Evolutionary conservation across 2,888 invertebrate species (phyloP).

Genomic region (Cylindroiulus punctatus): DNA sequence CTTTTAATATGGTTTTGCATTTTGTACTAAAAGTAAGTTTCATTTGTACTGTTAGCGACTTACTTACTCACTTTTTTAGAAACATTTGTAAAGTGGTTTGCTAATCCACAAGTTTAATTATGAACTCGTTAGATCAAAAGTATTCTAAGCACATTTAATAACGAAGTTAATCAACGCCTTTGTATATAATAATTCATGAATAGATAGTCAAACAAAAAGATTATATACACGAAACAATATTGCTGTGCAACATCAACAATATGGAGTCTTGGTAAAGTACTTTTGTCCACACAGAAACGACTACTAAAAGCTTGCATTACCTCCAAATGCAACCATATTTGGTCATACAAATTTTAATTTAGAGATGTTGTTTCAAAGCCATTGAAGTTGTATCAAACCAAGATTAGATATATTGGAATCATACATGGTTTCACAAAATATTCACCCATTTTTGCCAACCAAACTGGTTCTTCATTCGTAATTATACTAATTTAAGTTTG

Average conservation of each 20-base stretch:
- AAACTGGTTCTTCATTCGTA: neutral
- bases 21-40: conserved; percentile 47
- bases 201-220: neutral
- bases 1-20: neutral
- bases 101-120: neutral
- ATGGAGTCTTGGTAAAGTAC: neutral
- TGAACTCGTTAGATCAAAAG: neutral
- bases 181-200: conserved; percentile 20
- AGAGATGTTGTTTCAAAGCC: neutral
- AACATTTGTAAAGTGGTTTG: neutral
- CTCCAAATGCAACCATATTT: neutral
- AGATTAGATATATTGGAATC: neutral
- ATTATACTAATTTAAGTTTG: neutral
- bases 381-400: neutral
- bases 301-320: conserved; percentile 4
- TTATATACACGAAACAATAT: neutral
- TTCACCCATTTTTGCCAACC: no score
- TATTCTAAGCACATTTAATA: neutral
- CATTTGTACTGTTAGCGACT: conserved; percentile 49
- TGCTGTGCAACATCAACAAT: neutral
- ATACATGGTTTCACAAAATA: neutral
- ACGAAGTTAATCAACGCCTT: neutral
- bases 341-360: neutral
- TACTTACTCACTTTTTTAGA: neutral
- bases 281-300: neutral